phyloP scores from a whole-genome alignment of 2,888 invertebrate species.

The Acleris sparsana region DNA sequence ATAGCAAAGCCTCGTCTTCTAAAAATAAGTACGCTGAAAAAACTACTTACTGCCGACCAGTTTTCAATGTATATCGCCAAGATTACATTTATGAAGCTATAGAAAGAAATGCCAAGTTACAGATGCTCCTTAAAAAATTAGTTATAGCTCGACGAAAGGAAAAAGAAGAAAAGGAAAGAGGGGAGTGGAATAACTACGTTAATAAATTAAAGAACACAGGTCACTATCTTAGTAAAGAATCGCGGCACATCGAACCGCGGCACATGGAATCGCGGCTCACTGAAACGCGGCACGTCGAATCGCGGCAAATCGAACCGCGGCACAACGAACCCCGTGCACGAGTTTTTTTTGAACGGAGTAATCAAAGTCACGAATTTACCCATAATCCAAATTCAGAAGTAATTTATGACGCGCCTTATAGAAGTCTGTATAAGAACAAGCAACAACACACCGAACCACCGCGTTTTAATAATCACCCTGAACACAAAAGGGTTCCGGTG shows the following conservation, averaged over 20 bases:
- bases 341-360: constrained; percentile 41
- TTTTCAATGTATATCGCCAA: constrained; percentile 49
- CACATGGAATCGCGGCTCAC: constrained; percentile 3
- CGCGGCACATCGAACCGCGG: neutral
- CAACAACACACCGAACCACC: neutral
- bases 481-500: neutral
- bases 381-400: constrained; percentile 30
- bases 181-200: constrained; percentile 67
- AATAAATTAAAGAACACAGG: constrained; percentile 62
- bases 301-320: constrained; percentile 11
- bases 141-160: constrained; percentile 54
- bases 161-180: constrained; percentile 59
- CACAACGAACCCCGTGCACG: constrained; percentile 10
- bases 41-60: constrained; percentile 58
- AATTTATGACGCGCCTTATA: neutral
- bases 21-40: constrained; percentile 47
- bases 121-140: constrained; percentile 54
- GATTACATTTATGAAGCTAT: constrained; percentile 55
- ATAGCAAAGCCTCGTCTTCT: constrained; percentile 5
- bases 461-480: neutral
- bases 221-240: constrained; percentile 36
- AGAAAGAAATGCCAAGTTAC: constrained; percentile 57
- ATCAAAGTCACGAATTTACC: constrained; percentile 34
- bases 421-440: neutral
- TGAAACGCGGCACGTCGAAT: constrained; percentile 11